phyloP scores from a whole-genome alignment of 2,888 invertebrate genomes.

The Andrena minutula region DNA sequence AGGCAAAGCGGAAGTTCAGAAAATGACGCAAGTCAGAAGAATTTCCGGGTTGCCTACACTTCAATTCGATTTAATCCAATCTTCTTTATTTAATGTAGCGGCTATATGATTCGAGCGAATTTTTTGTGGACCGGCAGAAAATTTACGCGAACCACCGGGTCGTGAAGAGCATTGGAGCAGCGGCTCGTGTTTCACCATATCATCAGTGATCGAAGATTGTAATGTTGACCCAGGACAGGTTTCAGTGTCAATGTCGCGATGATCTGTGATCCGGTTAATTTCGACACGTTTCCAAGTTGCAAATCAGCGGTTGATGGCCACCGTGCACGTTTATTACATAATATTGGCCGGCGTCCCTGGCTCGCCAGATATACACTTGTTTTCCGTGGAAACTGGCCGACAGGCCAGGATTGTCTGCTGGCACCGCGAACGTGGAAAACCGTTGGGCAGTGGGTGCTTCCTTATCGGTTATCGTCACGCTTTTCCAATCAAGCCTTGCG shows the following conservation, averaged over 20 bases:
- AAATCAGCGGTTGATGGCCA: conserved; percentile 40
- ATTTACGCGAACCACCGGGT: too few relatives aligned
- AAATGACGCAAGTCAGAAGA: too few relatives aligned
- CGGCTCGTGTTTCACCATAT: too few relatives aligned
- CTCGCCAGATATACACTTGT: conserved; percentile 43
- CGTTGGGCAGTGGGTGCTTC: conserved; percentile 3
- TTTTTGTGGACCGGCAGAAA: too few relatives aligned
- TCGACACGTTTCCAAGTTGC: conserved; percentile 31
- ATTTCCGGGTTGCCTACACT: too few relatives aligned
- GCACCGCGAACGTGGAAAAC: conserved; percentile 27
- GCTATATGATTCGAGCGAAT: too few relatives aligned
- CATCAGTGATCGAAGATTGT: not conserved
- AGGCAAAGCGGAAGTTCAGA: too few relatives aligned
- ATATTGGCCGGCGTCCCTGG: conserved; percentile 21
- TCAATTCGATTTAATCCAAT: too few relatives aligned
- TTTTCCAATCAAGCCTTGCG: too few relatives aligned
- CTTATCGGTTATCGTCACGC: conserved; percentile 25
- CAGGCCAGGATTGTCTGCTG: conserved; percentile 53
- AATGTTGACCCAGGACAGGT: conserved; percentile 9
- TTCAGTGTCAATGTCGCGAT: conserved; percentile 50
- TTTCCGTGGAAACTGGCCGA: conserved; percentile 51
- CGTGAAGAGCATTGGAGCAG: too few relatives aligned
- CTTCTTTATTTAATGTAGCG: too few relatives aligned
- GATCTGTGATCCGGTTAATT: conserved; percentile 37
- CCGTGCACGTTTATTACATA: conserved; percentile 53